Evolutionary conservation across 2,888 invertebrate species (phyloP).

Genomic region (Acholoe squamosa): DNA sequence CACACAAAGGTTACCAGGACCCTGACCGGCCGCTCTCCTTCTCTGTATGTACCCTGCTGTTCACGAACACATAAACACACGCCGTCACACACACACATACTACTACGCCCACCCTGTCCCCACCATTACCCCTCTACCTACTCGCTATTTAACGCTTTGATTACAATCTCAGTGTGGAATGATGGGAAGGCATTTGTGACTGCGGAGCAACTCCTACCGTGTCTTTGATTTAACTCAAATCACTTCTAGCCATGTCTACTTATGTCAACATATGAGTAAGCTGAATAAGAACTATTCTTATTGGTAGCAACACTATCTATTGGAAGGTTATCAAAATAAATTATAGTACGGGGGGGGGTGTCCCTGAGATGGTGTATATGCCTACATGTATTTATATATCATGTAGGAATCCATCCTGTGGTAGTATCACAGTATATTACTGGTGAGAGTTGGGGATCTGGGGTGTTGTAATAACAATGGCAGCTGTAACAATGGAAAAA

Average conservation of each 20-base stretch:
- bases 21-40: neutral
- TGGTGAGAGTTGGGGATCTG: too few species aligned
- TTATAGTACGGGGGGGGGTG: too few species aligned
- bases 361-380: too few species aligned
- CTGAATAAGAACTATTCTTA: neutral
- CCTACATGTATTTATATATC: too few species aligned
- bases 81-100: neutral
- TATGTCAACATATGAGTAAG: too few species aligned
- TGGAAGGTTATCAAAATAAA: neutral
- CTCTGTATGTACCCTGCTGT: neutral
- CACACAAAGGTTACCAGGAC: neutral
- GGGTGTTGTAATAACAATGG: too few species aligned
- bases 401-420: too few species aligned
- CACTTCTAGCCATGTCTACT: too few species aligned
- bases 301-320: neutral
- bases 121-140: neutral
- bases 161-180: slow-evolving; percentile 8
- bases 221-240: too few species aligned
- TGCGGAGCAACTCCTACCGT: too few species aligned
- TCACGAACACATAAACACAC: neutral
- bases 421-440: too few species aligned
- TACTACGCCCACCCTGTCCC: neutral
- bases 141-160: neutral
- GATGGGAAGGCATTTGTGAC: neutral
- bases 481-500: neutral